Conservation (phyloP, 2,797 vertebrate species). For the Huso huso region DNA sequence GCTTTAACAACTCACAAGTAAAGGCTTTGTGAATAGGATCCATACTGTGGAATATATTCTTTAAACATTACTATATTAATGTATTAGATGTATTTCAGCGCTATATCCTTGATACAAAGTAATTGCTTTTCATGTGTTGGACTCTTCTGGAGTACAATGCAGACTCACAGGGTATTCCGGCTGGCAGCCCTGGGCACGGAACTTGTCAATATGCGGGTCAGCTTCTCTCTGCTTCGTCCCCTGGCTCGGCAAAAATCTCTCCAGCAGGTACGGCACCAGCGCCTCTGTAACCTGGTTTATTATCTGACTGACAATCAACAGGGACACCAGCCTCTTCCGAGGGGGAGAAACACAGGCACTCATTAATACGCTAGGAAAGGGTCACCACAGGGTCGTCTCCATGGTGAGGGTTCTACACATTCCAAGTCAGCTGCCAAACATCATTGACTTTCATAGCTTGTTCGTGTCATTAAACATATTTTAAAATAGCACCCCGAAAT, state of each 20-base stretch:
- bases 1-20: no score
- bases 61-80: no score
- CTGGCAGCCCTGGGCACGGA: slow-evolving; percentile 52
- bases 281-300: slow-evolving; percentile 67
- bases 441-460: background rate
- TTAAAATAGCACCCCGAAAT: no score
- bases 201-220: slow-evolving; percentile 60
- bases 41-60: no score
- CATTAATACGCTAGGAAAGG: no score
- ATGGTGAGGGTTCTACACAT: no score
- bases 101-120: no score
- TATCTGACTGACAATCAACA: slow-evolving; percentile 63
- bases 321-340: slow-evolving; percentile 58
- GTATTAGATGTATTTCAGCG: no score
- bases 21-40: no score
- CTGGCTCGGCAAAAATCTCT: slow-evolving; percentile 47
- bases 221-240: slow-evolving; percentile 45
- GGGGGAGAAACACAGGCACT: background rate
- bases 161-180: slow-evolving; percentile 55
- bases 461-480: no score
- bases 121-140: no score
- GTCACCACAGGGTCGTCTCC: background rate
- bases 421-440: background rate
- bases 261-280: slow-evolving; percentile 60
- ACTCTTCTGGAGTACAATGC: slow-evolving; percentile 7